Evolutionary conservation across 2,113 vertebrate species (phyloP).

Genomic region (Sturnus vulgaris): DNA sequence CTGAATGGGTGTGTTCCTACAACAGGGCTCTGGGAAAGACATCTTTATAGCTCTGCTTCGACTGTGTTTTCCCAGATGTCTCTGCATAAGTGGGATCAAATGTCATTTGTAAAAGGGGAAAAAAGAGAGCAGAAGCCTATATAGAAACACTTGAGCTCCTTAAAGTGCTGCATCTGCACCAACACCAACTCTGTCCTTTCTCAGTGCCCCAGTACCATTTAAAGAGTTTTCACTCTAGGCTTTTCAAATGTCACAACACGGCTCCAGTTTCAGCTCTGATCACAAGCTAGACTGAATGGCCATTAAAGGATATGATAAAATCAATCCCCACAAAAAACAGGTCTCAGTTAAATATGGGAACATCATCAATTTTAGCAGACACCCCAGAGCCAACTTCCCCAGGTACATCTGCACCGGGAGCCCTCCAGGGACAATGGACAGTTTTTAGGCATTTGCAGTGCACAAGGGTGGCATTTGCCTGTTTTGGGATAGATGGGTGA

Average conservation of each 20-base stretch:
- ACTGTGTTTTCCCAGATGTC: neutral
- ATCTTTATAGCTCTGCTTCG: neutral
- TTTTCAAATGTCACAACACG: neutral
- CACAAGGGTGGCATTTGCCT: neutral
- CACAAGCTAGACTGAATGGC: neutral
- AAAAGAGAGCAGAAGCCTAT: neutral
- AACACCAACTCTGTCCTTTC: neutral
- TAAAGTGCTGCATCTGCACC: accelerated
- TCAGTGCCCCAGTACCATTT: neutral
- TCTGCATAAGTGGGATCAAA: neutral
- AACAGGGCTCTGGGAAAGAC: neutral
- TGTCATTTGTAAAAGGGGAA: neutral
- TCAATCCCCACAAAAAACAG: neutral
- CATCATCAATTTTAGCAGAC: neutral
- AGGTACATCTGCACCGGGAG: accelerated
- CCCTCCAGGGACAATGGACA: neutral
- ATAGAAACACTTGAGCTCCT: neutral
- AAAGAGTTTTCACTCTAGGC: neutral
- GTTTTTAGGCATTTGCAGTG: neutral
- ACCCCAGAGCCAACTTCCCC: accelerated
- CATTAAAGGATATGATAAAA: neutral
- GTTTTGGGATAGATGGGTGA: neutral
- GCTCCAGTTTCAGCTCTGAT: neutral
- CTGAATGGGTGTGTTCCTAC: neutral
- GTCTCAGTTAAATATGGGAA: neutral